phyloP scores from a whole-genome alignment of 2,113 vertebrate species.

The Spermophilus dauricus region DNA sequence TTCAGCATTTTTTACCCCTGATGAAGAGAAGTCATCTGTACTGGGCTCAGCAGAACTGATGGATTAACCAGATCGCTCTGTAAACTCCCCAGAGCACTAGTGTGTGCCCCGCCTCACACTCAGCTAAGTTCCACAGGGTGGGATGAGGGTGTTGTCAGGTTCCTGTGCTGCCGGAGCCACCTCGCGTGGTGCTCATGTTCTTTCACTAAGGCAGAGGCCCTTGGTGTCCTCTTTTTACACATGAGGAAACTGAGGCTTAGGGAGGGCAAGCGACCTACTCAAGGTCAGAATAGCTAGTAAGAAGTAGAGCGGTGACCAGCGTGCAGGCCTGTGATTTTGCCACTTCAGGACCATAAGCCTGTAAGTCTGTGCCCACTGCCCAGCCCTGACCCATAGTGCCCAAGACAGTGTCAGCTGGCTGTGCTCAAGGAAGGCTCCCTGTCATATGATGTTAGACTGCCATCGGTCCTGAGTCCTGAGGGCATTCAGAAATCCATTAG shows the following conservation, averaged over 20 bases:
- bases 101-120: accelerated
- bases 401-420: background rate
- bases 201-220: background rate
- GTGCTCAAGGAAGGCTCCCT: background rate
- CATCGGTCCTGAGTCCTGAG: background rate
- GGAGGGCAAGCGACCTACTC: background rate
- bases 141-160: accelerated
- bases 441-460: accelerated
- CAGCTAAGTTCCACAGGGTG: accelerated
- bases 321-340: background rate
- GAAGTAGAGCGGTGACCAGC: background rate
- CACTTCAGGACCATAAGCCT: background rate
- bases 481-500: background rate
- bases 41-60: background rate
- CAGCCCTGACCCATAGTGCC: accelerated
- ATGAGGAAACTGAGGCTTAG: background rate
- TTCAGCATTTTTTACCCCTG: background rate
- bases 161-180: accelerated
- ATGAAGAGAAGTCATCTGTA: background rate
- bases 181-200: background rate
- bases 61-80: accelerated
- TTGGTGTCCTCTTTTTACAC: background rate
- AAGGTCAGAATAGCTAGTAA: background rate
- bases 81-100: background rate
- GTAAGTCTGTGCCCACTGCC: background rate